Conservation (phyloP, 2,888 invertebrate genomes). For the Allolobophora icterica region DNA sequence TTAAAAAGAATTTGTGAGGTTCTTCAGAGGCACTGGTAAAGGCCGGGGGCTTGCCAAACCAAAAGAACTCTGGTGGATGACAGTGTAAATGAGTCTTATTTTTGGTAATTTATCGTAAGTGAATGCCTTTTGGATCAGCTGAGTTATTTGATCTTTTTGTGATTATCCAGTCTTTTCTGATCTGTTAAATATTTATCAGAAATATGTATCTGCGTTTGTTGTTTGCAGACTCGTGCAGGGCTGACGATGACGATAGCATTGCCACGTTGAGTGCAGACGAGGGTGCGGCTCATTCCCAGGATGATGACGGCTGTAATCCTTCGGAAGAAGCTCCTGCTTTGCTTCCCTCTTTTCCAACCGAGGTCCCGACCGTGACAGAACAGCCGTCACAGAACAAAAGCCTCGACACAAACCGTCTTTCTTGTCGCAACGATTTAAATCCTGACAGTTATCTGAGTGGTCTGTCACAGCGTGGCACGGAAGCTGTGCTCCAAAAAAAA, state of each 20-base stretch:
- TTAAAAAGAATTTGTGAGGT: no score
- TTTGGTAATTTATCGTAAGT: not conserved
- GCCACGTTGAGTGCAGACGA: constrained; percentile 11
- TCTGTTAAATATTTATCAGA: not conserved
- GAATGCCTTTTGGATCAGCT: not conserved
- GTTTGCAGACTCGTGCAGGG: not conserved
- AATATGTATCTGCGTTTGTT: not conserved
- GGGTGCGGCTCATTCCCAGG: not conserved
- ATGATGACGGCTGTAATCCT: not conserved
- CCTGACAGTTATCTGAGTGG: not conserved
- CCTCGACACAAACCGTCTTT: not conserved
- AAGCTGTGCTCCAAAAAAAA: not conserved
- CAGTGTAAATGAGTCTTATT: not conserved
- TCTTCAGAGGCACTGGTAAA: no score
- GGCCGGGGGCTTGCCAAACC: no score
- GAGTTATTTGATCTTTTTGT: not conserved
- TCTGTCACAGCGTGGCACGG: not conserved
- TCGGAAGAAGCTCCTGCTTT: not conserved
- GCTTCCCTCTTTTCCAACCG: not conserved
- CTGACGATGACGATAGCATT: not conserved
- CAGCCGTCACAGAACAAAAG: not conserved
- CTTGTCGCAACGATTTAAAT: not conserved
- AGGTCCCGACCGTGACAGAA: not conserved
- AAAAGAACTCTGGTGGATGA: no score
- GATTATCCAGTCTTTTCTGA: not conserved